Evolutionary conservation across 2,797 vertebrate genomes (phyloP), one percentile per base, ranked within the genome.

Genomic region (Odontamblyopus rebecca): DNA sequence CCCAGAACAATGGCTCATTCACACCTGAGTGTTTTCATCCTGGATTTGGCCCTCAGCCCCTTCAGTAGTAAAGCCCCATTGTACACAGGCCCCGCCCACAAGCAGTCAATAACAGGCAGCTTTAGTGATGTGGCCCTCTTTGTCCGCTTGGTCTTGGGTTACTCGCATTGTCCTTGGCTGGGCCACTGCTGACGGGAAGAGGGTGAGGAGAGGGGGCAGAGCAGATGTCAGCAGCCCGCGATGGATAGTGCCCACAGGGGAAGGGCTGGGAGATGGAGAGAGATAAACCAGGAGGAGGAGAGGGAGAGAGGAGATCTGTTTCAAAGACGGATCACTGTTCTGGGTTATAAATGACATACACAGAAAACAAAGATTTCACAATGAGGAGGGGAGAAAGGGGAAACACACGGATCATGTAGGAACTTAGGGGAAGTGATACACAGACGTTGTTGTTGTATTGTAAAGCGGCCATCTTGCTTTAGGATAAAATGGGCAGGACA

Each of bases 231-330:
- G 61, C 0, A 6, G 18, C 29, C 38, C 65, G 78, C 72, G 73
- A 87, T 85, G 88, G 82, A 84, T 80, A 41, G 78, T 72, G 76
- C 79, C 83, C 87, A 19, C 72, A 85, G 81, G 86, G 80, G 70
- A 75, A 51, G 73, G 50, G 23, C 64, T 72, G 67, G 1, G 85
- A 81, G 69, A 75, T 48, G 75, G 50, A 23, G 68, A 70, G 70
- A 68, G 72, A 77, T 67, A 72, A 79, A 85, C 74, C 82, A 4
- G 18, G 89, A 77, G 88, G 6, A 86, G 79, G 54, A 23, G 68
- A 70, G 70, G 85, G 79, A 59, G 65, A 60, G 67, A 73, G 74
- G 78, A 76, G 85, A 79, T 41, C 64, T 81, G 86, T 88, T 48
- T 44, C 77, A 85, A 78, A 85, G 76, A 63, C 72, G 66, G 76